phyloP scores from a whole-genome alignment of 2,797 vertebrate species.

The Phaenicophaeus curvirostris region DNA sequence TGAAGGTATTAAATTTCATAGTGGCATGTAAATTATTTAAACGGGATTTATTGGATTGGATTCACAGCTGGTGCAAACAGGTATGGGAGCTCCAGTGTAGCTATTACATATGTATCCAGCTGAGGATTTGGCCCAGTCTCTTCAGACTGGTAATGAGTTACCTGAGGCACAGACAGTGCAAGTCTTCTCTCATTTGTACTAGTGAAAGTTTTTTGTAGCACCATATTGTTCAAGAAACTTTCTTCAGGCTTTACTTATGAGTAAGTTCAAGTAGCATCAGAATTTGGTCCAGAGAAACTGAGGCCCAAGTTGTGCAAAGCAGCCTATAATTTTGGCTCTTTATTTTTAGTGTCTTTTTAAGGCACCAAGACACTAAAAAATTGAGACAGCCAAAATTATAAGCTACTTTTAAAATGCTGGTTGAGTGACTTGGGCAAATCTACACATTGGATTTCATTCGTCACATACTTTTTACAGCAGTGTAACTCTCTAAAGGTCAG shows the following conservation, averaged over 20 bases:
- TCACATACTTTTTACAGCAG: neutral
- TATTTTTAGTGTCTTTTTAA: slow-evolving; percentile 51
- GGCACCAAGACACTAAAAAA: slow-evolving; percentile 4
- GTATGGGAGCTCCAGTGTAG: neutral
- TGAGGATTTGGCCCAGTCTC: neutral
- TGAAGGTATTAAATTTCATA: neutral
- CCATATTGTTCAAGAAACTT: neutral
- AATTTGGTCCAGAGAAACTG: slow-evolving; percentile 37
- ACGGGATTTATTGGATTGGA: neutral
- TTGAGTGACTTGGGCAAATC: neutral
- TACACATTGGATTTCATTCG: neutral
- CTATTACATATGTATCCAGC: neutral
- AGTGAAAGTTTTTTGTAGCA: neutral
- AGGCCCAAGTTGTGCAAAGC: slow-evolving; percentile 19
- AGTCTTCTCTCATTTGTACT: neutral
- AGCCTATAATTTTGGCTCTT: slow-evolving; percentile 58
- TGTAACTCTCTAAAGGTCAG: neutral
- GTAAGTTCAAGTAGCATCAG: slow-evolving; percentile 11
- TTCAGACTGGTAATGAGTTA: neutral
- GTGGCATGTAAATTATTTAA: neutral
- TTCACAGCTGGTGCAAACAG: neutral
- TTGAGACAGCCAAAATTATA: slow-evolving; percentile 48
- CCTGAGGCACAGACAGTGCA: neutral
- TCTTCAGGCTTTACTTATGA: neutral
- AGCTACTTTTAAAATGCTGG: slow-evolving; percentile 40